Percentiles rank a stretch among this genome's conserved stretches.
phyloP scores from a whole-genome alignment of 2,888 invertebrate genomes.

The Troilus luridus region DNA sequence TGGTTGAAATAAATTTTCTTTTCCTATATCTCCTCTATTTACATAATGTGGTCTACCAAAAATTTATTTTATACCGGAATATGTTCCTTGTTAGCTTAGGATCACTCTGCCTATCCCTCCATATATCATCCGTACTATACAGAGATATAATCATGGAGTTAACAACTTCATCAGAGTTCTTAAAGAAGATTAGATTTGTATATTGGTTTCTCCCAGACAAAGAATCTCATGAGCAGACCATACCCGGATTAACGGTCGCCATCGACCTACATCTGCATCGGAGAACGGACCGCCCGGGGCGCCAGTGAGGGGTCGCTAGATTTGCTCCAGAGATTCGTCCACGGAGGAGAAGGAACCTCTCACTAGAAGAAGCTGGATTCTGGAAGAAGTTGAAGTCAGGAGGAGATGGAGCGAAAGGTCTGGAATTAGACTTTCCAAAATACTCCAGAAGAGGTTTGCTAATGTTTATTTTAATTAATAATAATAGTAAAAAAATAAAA shows the following conservation, averaged over 20 bases:
- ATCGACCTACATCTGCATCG: neutral
- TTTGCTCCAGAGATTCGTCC: neutral
- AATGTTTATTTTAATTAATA: too few species aligned
- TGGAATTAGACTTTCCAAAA: too few species aligned
- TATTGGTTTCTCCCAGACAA: neutral
- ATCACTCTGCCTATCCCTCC: too few species aligned
- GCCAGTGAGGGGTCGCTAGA: constrained; percentile 2
- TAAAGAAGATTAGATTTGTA: neutral
- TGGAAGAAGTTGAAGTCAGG: neutral
- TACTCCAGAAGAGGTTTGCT: too few species aligned
- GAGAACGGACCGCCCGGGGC: constrained; percentile 8
- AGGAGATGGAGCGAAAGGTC: neutral
- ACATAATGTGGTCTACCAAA: too few species aligned
- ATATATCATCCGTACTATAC: too few species aligned
- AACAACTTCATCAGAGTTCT: neutral
- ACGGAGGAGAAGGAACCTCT: neutral
- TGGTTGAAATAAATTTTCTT: too few species aligned
- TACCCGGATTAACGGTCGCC: neutral
- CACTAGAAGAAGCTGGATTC: neutral
- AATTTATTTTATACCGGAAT: too few species aligned
- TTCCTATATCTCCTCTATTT: too few species aligned
- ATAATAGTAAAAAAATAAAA: too few species aligned
- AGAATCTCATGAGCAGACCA: neutral
- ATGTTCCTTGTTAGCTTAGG: too few species aligned
- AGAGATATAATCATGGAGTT: too few species aligned